Conservation (phyloP, 2,797 vertebrate species). For the Sternotherus odoratus region DNA sequence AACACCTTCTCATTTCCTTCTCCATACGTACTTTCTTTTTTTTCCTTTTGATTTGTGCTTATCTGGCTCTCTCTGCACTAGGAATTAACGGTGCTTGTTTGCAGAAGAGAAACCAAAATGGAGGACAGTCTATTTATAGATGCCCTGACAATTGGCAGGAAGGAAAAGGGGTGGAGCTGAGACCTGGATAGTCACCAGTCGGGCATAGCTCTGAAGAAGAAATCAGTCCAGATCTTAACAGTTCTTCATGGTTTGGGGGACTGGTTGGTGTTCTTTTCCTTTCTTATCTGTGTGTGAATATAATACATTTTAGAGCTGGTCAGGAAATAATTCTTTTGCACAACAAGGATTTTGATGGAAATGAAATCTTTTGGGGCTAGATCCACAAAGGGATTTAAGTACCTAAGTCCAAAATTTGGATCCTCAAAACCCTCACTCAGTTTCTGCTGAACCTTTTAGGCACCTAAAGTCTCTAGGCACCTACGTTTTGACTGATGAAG, state of each 20-base stretch:
- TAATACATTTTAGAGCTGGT: not conserved
- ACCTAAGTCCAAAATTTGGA: not conserved
- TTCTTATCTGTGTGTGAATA: not conserved
- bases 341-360: not conserved
- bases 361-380: not conserved
- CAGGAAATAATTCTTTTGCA: not conserved
- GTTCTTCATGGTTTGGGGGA: not conserved
- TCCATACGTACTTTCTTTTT: rapidly evolving
- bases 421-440: not conserved
- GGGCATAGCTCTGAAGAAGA: not conserved
- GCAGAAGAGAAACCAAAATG: not conserved
- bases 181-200: not conserved
- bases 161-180: not conserved
- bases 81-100: not conserved
- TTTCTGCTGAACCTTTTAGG: not conserved
- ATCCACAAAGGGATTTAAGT: not conserved
- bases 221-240: not conserved
- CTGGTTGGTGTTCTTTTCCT: not conserved
- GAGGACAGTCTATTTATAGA: not conserved
- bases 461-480: not conserved
- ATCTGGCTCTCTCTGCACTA: rapidly evolving
- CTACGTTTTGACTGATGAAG: not conserved
- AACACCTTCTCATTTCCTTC: not conserved
- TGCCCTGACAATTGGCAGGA: not conserved
- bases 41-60: not conserved